Evolutionary conservation across 1,140 invertebrate species (phyloP), one percentile per base, ranked within the genome.

Genomic region (Drosophila virilis): DNA sequence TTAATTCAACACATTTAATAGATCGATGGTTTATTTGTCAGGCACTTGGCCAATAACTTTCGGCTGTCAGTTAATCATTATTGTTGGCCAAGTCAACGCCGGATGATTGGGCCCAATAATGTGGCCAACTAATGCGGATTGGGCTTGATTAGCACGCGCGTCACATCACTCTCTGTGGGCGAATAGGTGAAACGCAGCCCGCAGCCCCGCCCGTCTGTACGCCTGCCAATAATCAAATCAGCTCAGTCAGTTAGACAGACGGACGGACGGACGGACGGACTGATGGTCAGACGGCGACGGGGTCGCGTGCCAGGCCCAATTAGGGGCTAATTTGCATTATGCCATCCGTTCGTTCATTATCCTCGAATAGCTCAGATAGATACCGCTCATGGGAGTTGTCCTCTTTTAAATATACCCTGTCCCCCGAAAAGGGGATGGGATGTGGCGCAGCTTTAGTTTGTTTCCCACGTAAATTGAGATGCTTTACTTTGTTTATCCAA

Each of bases 311-410:
- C 71, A 57, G 28, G 55, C 28, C 45, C 83, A 86, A 88, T 88
- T 86, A 82, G 79, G 67, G 57, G 48, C 80, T 86, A 88, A 86
- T 86, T 86, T 86, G 72, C 82, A 86, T 86, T 71, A 85, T 70
- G 75, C 76, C 78, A 68, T 65, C 74, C 74, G 65, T 73, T 70
- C 33, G 57, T 80, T 83, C 80, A 83, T 83, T 83, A 83, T 83
- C 55, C 60, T 38, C 80, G 61, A 28, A 50, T 66, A 67, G 50
- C 74, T 78, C 46, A 68, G 43, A 60, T 57, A 52, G 37, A 46
- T 42, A 52, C 15, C 42, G 9, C 13, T 8, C 28, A 55, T 28
- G 28, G 42, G 43, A 35, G 37, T 15, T 58, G 52, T 43, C 28
- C 40, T 9, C 42, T 15, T 22, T 43, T 54, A 9, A n/a, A 17